Conservation (phyloP, 2,113 vertebrate species). For the Chrysemys picta region DNA sequence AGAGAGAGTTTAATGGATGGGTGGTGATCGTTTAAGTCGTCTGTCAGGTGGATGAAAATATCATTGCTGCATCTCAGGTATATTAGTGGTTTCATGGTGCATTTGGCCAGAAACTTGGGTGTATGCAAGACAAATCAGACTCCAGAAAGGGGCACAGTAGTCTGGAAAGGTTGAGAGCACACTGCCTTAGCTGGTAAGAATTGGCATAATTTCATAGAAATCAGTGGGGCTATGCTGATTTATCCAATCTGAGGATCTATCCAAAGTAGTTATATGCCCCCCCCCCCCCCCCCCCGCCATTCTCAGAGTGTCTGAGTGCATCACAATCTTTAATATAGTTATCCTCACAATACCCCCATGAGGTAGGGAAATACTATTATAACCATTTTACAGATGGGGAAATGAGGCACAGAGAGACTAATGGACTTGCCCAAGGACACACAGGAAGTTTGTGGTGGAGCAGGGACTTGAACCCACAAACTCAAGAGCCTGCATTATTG, state of each 20-base stretch:
- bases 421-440: not conserved
- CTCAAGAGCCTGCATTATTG: not conserved
- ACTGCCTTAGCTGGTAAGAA: no score
- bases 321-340: not conserved
- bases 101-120: not conserved
- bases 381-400: not conserved
- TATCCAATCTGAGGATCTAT: not conserved
- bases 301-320: not conserved
- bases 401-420: not conserved
- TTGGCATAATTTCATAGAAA: not conserved
- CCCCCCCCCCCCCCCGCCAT: not conserved
- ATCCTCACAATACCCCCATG: accelerated
- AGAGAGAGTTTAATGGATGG: not conserved
- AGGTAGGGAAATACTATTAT: not conserved
- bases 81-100: not conserved
- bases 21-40: not conserved
- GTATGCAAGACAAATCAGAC: no score
- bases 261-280: not conserved
- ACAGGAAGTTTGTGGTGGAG: not conserved
- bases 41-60: not conserved
- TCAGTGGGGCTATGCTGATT: not conserved
- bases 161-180: no score
- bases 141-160: no score
- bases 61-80: no score
- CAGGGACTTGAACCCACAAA: not conserved